Evolutionary conservation across 2,888 invertebrate species (phyloP).

Genomic region (Caenorhabditis angaria): DNA sequence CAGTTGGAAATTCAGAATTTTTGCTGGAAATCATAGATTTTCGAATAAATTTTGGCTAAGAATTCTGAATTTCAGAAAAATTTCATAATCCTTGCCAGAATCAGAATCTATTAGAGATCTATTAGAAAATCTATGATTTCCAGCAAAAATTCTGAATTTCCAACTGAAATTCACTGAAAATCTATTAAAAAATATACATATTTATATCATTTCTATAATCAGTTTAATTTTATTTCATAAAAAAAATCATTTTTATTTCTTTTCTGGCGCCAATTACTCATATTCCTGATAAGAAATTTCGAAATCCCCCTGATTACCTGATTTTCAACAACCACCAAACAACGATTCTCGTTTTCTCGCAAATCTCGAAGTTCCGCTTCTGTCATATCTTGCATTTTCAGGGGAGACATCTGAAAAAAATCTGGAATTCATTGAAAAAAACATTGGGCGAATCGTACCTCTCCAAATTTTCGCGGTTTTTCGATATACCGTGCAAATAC

Average conservation of each 20-base stretch:
- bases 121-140: too few relatives aligned
- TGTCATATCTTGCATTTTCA: slow-evolving; percentile 62
- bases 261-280: background rate
- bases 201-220: background rate
- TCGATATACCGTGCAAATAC: slow-evolving; percentile 1
- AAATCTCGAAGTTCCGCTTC: slow-evolving; percentile 58
- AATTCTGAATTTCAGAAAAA: too few relatives aligned
- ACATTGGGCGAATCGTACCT: background rate
- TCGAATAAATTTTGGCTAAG: too few relatives aligned
- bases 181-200: too few relatives aligned
- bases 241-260: background rate
- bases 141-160: too few relatives aligned
- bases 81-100: background rate
- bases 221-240: background rate
- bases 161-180: too few relatives aligned
- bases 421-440: background rate
- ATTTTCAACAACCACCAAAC: slow-evolving; percentile 59
- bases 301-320: background rate
- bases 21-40: too few relatives aligned
- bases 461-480: slow-evolving; percentile 16
- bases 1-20: too few relatives aligned
- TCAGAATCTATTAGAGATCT: background rate
- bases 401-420: slow-evolving; percentile 23
- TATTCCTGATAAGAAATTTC: background rate
- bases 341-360: slow-evolving; percentile 58